These are phyloP conservation scores for Erebia aethiops DNA, from an alignment of 2,888 invertebrate species.

Conservation along the genomic window DNA sequence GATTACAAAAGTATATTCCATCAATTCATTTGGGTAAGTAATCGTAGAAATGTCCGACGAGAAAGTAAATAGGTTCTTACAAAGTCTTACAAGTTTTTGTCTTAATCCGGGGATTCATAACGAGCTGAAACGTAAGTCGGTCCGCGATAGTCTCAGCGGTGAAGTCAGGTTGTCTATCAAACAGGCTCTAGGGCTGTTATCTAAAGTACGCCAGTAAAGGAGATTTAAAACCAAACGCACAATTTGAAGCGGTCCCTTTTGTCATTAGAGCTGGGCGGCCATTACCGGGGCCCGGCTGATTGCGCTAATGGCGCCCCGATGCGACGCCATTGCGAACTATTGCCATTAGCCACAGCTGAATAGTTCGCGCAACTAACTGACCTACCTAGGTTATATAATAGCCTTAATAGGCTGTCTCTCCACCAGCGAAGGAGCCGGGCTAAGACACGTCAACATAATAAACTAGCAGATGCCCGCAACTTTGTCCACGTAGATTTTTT, in stretches of 20 bases:
- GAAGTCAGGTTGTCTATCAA: no score
- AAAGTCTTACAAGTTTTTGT: no score
- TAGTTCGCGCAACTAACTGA: neutral
- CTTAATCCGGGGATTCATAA: no score
- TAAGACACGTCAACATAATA: no score
- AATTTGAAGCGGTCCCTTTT: neutral
- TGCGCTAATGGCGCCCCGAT: neutral
- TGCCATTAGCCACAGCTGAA: slow-evolving; percentile 5
- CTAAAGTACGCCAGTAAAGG: neutral
- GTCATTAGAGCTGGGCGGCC: neutral
- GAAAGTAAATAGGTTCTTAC: no score
- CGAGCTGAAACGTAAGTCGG: no score
- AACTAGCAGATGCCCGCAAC: no score
- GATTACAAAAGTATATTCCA: no score
- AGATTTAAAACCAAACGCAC: neutral
- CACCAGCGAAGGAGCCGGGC: neutral
- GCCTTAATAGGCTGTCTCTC: neutral
- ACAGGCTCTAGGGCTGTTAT: neutral
- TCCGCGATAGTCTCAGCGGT: no score
- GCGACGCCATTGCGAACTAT: slow-evolving; percentile 1
- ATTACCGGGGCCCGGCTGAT: neutral
- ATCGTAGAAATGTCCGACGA: no score
- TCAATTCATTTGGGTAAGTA: no score
- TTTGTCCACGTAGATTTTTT: no score
- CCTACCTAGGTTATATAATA: neutral